Percentiles rank a stretch among this genome's conserved stretches.
Evolutionary conservation across 2,888 invertebrate species (phyloP).

Genomic region (Matsumyia berberina): DNA sequence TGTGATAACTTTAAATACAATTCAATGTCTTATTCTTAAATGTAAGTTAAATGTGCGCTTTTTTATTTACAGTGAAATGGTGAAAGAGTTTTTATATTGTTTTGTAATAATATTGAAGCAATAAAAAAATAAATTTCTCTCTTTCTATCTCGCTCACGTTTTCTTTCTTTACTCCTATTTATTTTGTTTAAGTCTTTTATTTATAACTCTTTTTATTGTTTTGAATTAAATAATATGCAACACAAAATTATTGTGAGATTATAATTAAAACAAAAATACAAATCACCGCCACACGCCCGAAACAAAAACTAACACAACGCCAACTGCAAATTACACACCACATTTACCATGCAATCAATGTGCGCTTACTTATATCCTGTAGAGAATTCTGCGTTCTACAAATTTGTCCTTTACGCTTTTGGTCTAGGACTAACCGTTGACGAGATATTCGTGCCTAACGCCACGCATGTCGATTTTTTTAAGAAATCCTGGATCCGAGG

Average conservation of each 20-base stretch:
- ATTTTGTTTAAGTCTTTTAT: slow-evolving; percentile 50
- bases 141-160: slow-evolving; percentile 21
- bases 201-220: slow-evolving; percentile 21
- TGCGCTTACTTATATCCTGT: too few relatives aligned
- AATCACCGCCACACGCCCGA: too few relatives aligned
- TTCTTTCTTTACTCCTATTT: slow-evolving; percentile 30
- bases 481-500: too few relatives aligned
- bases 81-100: slow-evolving; percentile 40
- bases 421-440: too few relatives aligned
- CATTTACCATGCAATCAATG: too few relatives aligned
- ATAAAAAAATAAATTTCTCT: slow-evolving; percentile 74
- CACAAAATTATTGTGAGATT: background rate
- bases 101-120: slow-evolving; percentile 57
- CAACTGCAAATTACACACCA: too few relatives aligned
- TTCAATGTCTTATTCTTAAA: slow-evolving; percentile 42
- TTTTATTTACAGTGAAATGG: slow-evolving; percentile 69
- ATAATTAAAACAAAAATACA: background rate
- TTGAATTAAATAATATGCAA: slow-evolving; percentile 8
- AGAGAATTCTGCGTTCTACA: too few relatives aligned
- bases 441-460: too few relatives aligned
- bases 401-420: too few relatives aligned
- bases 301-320: too few relatives aligned
- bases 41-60: slow-evolving; percentile 45
- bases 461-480: too few relatives aligned
- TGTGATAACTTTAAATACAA: slow-evolving; percentile 42